A percentile compares a stretch with the other conserved stretches of the same genome.
Conservation (phyloP, 2,888 invertebrate genomes). For the Busseola fusca region DNA sequence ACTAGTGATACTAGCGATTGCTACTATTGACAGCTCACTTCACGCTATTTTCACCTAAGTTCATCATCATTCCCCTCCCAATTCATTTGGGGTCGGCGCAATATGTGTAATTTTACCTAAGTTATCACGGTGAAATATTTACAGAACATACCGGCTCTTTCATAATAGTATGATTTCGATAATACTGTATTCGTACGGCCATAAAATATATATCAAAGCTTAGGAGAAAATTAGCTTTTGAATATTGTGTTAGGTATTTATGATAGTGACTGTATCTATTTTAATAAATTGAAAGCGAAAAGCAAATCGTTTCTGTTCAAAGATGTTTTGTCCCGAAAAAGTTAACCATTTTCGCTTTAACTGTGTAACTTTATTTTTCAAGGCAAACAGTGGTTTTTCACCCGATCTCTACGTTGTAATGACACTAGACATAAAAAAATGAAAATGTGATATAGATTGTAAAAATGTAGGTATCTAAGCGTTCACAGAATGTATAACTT, state of each 20-base stretch:
- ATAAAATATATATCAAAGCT: not conserved
- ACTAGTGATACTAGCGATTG: not conserved
- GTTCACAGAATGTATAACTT: slow-evolving; percentile 79
- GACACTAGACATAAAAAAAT: slow-evolving; percentile 80
- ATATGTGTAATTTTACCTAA: not conserved
- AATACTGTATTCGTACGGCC: not conserved
- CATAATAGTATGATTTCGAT: not conserved
- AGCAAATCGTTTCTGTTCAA: not conserved
- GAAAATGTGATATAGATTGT: slow-evolving; percentile 89
- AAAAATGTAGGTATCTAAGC: slow-evolving; percentile 81
- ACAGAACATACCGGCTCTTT: not conserved
- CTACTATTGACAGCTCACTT: not conserved
- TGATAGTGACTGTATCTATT: not conserved
- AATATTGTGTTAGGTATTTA: not conserved
- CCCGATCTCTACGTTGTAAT: slow-evolving; percentile 55
- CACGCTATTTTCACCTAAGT: not conserved
- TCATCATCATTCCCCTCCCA: too few species aligned
- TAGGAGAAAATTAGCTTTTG: not conserved
- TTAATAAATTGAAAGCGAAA: not conserved
- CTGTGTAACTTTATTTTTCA: not conserved
- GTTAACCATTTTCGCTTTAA: not conserved
- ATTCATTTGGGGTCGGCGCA: too few species aligned
- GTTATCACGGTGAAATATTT: not conserved
- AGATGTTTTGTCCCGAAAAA: not conserved
- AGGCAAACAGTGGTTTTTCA: slow-evolving; percentile 41